Evolutionary conservation across 2,888 invertebrate genomes (phyloP).

Genomic region (Conus canariensis): DNA sequence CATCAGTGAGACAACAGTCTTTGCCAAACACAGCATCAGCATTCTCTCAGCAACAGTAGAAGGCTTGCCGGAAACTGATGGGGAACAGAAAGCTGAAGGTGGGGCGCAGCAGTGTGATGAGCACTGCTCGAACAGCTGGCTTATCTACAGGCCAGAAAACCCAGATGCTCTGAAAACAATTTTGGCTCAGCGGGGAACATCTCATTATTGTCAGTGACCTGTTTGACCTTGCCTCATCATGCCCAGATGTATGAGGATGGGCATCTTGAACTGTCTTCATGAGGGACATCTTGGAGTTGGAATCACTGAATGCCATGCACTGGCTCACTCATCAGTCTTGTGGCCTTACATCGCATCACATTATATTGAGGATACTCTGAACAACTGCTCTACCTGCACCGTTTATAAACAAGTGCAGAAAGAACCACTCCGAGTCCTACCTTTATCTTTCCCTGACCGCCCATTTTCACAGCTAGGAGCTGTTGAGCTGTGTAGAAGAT

Average conservation of each 20-base stretch:
- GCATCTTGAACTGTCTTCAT: constrained; percentile 22
- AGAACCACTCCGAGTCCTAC: constrained; percentile 32
- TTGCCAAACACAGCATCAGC: not conserved
- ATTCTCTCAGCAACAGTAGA: not conserved
- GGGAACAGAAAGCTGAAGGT: constrained; percentile 4
- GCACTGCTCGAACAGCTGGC: constrained; percentile 18
- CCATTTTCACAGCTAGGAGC: not conserved
- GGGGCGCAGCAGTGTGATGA: not conserved
- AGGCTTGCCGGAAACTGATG: not conserved
- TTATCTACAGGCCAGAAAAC: constrained; percentile 7
- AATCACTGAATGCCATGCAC: constrained; percentile 11
- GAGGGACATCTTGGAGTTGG: constrained; percentile 22
- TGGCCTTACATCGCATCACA: constrained; percentile 11
- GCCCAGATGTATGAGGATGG: constrained; percentile 17
- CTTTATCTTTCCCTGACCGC: constrained; percentile 12
- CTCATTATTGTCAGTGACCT: constrained; percentile 23
- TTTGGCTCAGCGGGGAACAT: constrained; percentile 11
- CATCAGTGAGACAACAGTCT: not conserved
- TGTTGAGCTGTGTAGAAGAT: constrained; percentile 9
- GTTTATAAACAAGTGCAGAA: constrained; percentile 2
- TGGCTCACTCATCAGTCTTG: constrained; percentile 14
- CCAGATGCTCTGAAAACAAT: constrained; percentile 1
- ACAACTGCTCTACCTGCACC: constrained; percentile 21
- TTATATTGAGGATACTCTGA: constrained; percentile 13
- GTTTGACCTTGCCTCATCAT: constrained; percentile 10